Conservation (phyloP, 2,797 vertebrate genomes). For the Premnoplex brunnescens region DNA sequence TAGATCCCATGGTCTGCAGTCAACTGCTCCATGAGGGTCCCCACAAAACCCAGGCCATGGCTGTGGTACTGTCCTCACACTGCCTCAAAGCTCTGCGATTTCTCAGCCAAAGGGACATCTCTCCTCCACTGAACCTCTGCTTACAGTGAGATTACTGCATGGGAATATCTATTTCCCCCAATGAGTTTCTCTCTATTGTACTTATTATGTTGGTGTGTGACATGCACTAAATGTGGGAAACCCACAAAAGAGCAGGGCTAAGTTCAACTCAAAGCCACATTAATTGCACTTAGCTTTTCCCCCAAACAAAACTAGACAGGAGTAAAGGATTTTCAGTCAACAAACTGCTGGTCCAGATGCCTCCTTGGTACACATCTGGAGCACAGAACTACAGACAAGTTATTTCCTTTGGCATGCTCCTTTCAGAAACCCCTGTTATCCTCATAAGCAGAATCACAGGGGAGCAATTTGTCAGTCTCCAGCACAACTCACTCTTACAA, state of each 20-base stretch:
- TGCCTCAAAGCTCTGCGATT: neutral
- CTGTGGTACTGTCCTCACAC: neutral
- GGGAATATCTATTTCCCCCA: neutral
- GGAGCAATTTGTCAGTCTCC: neutral
- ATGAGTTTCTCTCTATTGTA: neutral
- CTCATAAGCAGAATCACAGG: neutral
- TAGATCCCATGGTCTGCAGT: too few species aligned
- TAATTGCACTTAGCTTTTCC: neutral
- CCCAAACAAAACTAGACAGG: neutral
- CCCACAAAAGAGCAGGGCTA: neutral
- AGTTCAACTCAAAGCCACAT: neutral
- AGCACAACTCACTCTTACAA: neutral
- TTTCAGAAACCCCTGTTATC: neutral
- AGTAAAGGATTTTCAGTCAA: neutral
- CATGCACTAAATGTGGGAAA: neutral
- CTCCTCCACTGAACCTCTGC: neutral
- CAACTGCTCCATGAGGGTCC: too few species aligned
- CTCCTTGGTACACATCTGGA: neutral
- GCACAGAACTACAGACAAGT: neutral
- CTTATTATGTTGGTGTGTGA: neutral
- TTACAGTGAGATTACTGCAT: neutral
- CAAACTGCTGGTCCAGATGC: neutral
- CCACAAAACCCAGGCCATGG: too few species aligned
- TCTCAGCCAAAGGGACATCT: neutral
- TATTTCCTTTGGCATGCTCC: neutral